Base-by-base conservation (phyloP, 2,888 invertebrate genomes). In the Philereme transversata region DNA sequence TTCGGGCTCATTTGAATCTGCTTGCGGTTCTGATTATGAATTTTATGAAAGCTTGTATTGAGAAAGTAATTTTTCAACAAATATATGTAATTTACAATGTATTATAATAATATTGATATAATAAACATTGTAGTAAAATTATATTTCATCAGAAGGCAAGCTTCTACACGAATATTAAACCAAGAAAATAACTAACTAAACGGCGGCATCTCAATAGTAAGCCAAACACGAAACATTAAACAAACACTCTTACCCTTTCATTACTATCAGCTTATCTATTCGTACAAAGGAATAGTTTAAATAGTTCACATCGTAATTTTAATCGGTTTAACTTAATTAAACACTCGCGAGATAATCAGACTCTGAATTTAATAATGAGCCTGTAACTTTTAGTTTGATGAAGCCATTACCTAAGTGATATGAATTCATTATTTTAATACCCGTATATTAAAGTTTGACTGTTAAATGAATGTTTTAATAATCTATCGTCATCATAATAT, bases 241-340 rank as follows among this genome's bases (percentile, higher is more conserved):
- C 44, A 51, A 62, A 62, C 57, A 53, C 46, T 41, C 51, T 52
- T 38, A 41, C 65, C 67, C 60, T 67, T 61, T 67, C 63, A 65
- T 65, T 56, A 62, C 58, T 56, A 56, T 53, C 55, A 63, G 63
- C 62, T 44, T 64, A 63, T 60, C 40, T 64, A 63, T 63, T 48
- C 53, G 43, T 45, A 67, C 67, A 69, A 69, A 69, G 69, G 67
- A 64, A 67, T 69, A 65, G 65, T 69, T 69, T 40, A 46, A 59
- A 53, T 52, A 58, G 58, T 59, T 69, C 63, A 57, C 60, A 50
- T 65, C 56, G 65, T 65, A 64, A 67, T 65, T 69, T 58, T 64
- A 69, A 67, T 69, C 62, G 51, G 64, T 62, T 63, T 65, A 63
- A 67, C 66, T 64, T 67, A 65, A 69, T 64, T 69, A 67, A 56